phyloP scores from a whole-genome alignment of 2,797 vertebrate genomes.

The Notamacropus eugenii region DNA sequence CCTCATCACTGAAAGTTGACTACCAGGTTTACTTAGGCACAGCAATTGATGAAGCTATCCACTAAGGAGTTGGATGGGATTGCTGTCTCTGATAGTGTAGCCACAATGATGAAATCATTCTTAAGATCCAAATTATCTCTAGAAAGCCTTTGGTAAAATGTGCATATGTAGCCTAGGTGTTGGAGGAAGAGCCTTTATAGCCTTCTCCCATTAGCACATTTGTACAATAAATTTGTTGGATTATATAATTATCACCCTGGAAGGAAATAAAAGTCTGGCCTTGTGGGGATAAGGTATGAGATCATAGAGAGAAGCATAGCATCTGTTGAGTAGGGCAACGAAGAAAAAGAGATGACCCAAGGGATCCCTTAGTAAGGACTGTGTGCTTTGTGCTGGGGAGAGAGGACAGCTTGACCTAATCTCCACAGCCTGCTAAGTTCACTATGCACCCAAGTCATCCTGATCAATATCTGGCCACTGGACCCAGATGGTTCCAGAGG shows the following conservation, averaged over 20 bases:
- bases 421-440: too few species aligned
- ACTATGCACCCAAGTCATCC: background rate
- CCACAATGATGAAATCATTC: background rate
- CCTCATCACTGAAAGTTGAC: too few species aligned
- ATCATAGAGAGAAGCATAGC: background rate
- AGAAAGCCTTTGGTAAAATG: background rate
- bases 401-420: background rate
- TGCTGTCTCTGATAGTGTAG: background rate
- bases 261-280: background rate
- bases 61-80: background rate
- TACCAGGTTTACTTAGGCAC: background rate
- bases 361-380: background rate
- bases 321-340: background rate
- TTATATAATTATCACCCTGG: background rate
- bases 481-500: too few species aligned
- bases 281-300: background rate
- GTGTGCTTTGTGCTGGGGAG: background rate
- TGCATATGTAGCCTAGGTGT: too few species aligned
- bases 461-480: too few species aligned
- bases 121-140: background rate
- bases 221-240: background rate
- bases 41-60: background rate
- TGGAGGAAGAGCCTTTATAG: background rate
- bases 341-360: background rate
- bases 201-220: background rate